Evolutionary conservation across 1,140 invertebrate genomes (phyloP), one percentile per base, ranked within the genome.

Genomic region (Ladona fulva): DNA sequence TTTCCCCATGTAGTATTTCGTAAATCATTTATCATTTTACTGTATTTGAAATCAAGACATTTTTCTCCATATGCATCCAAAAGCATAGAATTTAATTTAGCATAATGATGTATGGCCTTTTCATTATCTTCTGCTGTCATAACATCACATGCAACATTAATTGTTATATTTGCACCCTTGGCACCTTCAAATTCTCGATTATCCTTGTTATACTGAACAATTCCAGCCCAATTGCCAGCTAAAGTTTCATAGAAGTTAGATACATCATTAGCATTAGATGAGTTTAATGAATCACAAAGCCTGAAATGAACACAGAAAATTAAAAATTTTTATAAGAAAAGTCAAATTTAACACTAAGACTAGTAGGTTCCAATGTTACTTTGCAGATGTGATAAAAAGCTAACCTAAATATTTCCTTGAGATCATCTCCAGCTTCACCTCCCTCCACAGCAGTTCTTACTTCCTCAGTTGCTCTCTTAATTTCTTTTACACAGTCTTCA

Each of bases 141-240:
- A 76, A 96, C 88, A 79, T 89, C 86, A 83, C 94, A 97, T 12
- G 94, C 81, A 24, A 87, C 89, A 82, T 95, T 92, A 37, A 97
- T 93, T 0, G 95, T 96, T 0, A 96, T 88, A 79, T 91, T 92
- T 14, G 87, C 89, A 42, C 86, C 88, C 78, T 84, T 85, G 0
- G 86, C 87, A 59, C 89, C 88, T 81, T 90, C 90, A 82, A 87
- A 90, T 7, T 88, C 88, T 74, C 95, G 87, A 84, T 98, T 97
- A 82, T 97, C 96, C 84, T 95, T 94, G 83, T 97, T 98, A 84
- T 98, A 98, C 81, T 98, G 96, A 0, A 97, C 95, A 75, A 97
- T 89, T 52, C 91, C 94, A 5, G 92, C 92, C 84, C 95, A 92
- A 85, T 95, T 95, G 52, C 91, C 90, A 7, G 95, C 92, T n/a